These are phyloP conservation scores for Dione juno DNA, from an alignment of 2,888 invertebrate genomes.

Conservation along the genomic window DNA sequence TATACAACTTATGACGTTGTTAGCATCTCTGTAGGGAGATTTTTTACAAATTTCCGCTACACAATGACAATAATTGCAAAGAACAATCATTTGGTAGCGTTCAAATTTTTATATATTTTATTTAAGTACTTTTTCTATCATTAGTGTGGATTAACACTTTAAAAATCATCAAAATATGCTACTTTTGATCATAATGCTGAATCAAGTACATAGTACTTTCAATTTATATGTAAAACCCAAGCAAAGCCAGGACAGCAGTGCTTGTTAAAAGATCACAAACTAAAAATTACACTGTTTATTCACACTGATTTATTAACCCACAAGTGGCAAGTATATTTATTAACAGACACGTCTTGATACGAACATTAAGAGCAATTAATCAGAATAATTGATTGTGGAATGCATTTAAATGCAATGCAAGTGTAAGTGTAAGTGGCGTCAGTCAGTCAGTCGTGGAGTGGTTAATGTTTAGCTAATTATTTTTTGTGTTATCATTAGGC, in stretches of 20 bases:
- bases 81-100: no score
- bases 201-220: no score
- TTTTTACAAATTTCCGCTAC: no score
- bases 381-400: slow-evolving; percentile 31
- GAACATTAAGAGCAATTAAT: slow-evolving; percentile 31
- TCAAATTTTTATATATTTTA: no score
- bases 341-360: slow-evolving; percentile 30
- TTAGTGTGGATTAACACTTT: no score
- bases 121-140: no score
- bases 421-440: slow-evolving; percentile 10
- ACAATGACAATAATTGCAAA: no score
- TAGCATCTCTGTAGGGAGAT: no score
- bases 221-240: no score
- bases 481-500: neutral
- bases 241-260: neutral
- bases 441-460: slow-evolving; percentile 20
- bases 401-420: slow-evolving; percentile 28
- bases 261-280: neutral
- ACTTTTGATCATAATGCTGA: no score
- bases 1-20: no score
- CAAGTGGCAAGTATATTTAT: slow-evolving; percentile 30
- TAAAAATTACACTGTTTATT: slow-evolving; percentile 8
- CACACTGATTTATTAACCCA: slow-evolving; percentile 25
- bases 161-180: no score
- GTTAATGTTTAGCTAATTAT: slow-evolving; percentile 17